Percentiles rank a stretch among this genome's conserved stretches.
Evolutionary conservation across 92 coral and sea anemone genomes (phyloP).

Genomic region (Phymanthus crucifer): DNA sequence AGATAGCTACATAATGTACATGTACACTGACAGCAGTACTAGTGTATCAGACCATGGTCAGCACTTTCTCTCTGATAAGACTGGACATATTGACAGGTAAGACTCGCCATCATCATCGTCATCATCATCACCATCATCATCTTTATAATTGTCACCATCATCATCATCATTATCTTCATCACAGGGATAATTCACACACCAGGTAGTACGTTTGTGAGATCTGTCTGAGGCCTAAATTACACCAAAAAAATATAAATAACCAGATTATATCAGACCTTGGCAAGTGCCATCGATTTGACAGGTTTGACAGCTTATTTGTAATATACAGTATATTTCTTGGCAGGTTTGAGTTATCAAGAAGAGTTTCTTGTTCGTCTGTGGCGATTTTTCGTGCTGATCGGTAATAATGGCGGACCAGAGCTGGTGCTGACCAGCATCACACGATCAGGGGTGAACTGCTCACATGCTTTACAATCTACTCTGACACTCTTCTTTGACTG

Average conservation of each 20-base stretch:
- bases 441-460: conserved; percentile 69
- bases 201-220: too few species aligned
- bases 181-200: too few species aligned
- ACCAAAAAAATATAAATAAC: too few species aligned
- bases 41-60: conserved; percentile 77
- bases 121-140: too few species aligned
- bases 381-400: conserved; percentile 87
- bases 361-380: conserved; percentile 90
- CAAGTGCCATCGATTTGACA: too few species aligned
- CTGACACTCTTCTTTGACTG: conserved; percentile 95
- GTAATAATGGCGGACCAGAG: conserved; percentile 86
- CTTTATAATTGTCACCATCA: too few species aligned
- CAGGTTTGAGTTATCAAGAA: conserved; percentile 96
- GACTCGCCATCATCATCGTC: too few species aligned
- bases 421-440: conserved; percentile 70
- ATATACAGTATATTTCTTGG: conserved; percentile 5
- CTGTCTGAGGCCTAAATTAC: neutral
- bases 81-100: conserved; percentile 94
- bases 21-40: too few species aligned
- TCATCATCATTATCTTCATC: too few species aligned
- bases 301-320: too few species aligned
- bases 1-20: neutral
- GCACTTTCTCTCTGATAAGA: conserved; percentile 30
- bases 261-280: too few species aligned
- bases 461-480: conserved; percentile 72